phyloP scores from a whole-genome alignment of 2,113 vertebrate genomes.

The Eurystomus gularis region DNA sequence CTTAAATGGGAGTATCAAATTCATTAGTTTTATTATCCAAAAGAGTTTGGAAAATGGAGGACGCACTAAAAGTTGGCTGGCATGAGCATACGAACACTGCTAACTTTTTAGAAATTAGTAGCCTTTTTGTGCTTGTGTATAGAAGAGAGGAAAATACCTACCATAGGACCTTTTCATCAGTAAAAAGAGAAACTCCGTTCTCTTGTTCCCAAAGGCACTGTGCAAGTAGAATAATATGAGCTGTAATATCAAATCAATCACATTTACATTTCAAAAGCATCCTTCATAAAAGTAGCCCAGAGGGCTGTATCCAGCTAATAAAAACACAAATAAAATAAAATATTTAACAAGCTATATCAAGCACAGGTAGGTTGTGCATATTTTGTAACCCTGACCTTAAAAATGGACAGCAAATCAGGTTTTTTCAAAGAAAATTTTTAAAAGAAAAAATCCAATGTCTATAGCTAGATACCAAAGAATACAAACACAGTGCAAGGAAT shows the following conservation, averaged over 20 bases:
- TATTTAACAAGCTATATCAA: conserved; percentile 47
- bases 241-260: conserved; percentile 62
- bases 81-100: neutral
- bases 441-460: neutral
- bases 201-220: conserved; percentile 42
- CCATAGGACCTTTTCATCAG: conserved; percentile 21
- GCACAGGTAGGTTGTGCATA: neutral
- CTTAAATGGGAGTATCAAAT: neutral
- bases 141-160: neutral
- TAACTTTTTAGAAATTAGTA: neutral
- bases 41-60: neutral
- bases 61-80: neutral
- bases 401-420: neutral
- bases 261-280: conserved; percentile 68
- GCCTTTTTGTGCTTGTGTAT: neutral
- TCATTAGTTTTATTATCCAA: neutral
- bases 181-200: conserved; percentile 39
- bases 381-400: conserved; percentile 20
- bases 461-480: neutral
- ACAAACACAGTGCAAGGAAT: neutral
- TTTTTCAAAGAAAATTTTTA: neutral
- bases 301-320: conserved; percentile 41
- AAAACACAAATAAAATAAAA: conserved; percentile 46
- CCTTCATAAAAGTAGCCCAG: neutral
- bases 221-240: conserved; percentile 51